Base-by-base conservation (phyloP, 2,113 vertebrate species). In the Pomatostomus ruficeps region DNA sequence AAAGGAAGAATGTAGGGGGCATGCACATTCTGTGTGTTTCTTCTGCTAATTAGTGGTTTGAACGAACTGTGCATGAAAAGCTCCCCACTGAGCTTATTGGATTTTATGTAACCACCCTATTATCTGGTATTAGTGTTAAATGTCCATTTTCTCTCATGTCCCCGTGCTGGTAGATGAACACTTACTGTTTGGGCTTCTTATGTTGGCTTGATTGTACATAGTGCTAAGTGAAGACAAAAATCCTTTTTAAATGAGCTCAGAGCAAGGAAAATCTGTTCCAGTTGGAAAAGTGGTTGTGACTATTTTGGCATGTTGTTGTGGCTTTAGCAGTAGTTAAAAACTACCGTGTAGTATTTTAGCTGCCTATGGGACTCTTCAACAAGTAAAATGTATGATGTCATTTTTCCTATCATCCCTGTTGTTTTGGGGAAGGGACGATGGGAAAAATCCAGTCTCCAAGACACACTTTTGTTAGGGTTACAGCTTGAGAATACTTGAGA, bases 41-140 rank as follows among this genome's bases (percentile, higher is more conserved):
- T 88, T 91, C 59, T 96, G 78, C 92, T 96, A 95, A 96, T 96
- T 92, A 96, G 79, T 52, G 8, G 14, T 70, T 94, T 95, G 77
- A 78, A 81, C 71, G 59, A 78, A 38, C 25, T 2, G 18, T 85
- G 71, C 63, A 38, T 76, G 67, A 85, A 90, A 83, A 95, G 59
- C 87, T 81, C 40, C 93, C 85, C 20, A 57, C 94, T 94, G 94
- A 84, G 92, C 59, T 91, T 61, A 88, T 1, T 86, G 72, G 85
- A 84, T 89, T 90, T 96, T 91, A 74, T 88, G 58, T 84, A 96
- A 79, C 49, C 91, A 71, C n/a, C 91, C 90, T 93, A 81, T 97
- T 97, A 96, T 83, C 86, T 94, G 45, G 28, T 72, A 82, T 97
- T 96, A 96, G 78, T 85, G 80, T 97, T 95, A 96, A 94, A 92